Percentiles rank a stretch among this genome's conserved stretches.
These are phyloP conservation scores for Meloidogyne floridensis DNA, from an alignment of 1,140 invertebrate genomes.

Conservation along the genomic window DNA sequence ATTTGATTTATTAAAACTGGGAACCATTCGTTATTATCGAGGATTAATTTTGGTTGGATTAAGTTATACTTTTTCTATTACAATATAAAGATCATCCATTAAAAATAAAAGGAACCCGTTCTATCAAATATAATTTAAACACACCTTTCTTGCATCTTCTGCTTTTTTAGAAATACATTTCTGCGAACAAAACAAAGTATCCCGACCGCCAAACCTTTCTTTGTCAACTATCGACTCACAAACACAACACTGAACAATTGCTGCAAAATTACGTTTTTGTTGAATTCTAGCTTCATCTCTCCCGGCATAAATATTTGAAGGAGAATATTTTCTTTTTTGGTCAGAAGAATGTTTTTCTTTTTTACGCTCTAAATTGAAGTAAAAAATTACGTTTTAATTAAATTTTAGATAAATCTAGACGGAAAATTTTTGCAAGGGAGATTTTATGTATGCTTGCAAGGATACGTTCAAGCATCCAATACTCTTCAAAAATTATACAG, in stretches of 20 bases:
- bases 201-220: slow-evolving; percentile 6
- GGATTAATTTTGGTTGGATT: too few relatives aligned
- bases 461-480: too few relatives aligned
- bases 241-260: slow-evolving; percentile 9
- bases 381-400: too few relatives aligned
- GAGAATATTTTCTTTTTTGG: not conserved
- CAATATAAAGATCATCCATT: too few relatives aligned
- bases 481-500: too few relatives aligned
- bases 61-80: not conserved
- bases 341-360: not conserved
- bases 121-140: not conserved
- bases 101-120: not conserved
- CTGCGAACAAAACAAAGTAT: slow-evolving; percentile 17
- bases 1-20: too few relatives aligned
- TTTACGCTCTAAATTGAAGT: not conserved
- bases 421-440: too few relatives aligned
- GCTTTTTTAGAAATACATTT: slow-evolving; percentile 21
- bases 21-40: too few relatives aligned
- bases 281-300: not conserved
- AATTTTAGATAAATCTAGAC: too few relatives aligned
- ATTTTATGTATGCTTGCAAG: too few relatives aligned
- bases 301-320: not conserved
- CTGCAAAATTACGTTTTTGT: slow-evolving; percentile 15
- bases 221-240: slow-evolving; percentile 9
- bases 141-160: slow-evolving; percentile 13